A percentile compares a stretch with the other conserved stretches of the same genome.
phyloP scores from a whole-genome alignment of 2,888 invertebrate genomes.

The Agrilus biguttatus region DNA sequence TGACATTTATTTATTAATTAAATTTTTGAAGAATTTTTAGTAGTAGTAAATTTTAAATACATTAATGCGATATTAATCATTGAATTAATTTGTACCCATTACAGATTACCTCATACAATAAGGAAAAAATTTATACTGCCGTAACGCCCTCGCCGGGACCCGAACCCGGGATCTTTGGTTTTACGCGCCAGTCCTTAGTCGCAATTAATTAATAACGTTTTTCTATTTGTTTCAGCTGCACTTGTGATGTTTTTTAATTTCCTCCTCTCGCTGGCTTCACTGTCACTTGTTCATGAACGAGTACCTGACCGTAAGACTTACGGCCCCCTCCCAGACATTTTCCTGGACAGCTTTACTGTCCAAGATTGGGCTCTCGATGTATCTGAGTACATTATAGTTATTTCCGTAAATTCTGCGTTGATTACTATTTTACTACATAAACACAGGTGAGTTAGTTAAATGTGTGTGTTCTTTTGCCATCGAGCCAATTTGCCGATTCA shows the following conservation, averaged over 20 bases:
- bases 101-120: no score
- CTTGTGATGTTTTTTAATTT: constrained; percentile 47
- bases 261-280: constrained; percentile 50
- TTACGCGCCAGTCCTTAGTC: no score
- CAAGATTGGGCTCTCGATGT: constrained; percentile 69
- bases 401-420: constrained; percentile 61
- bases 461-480: not conserved
- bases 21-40: no score
- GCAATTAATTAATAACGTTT: not conserved
- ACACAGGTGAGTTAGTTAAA: constrained; percentile 45
- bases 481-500: not conserved
- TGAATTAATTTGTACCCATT: no score
- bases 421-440: constrained; percentile 72
- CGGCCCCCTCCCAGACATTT: constrained; percentile 68
- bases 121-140: no score
- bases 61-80: no score
- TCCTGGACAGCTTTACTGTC: constrained; percentile 61
- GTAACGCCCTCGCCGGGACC: no score
- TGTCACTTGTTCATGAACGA: constrained; percentile 76
- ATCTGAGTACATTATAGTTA: constrained; percentile 77
- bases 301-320: constrained; percentile 63
- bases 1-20: no score
- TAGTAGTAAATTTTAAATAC: no score
- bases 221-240: constrained; percentile 37
- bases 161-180: no score